phyloP scores from a whole-genome alignment of 53 echinoderm and acorn worm genomes.

The Crossaster papposus region DNA sequence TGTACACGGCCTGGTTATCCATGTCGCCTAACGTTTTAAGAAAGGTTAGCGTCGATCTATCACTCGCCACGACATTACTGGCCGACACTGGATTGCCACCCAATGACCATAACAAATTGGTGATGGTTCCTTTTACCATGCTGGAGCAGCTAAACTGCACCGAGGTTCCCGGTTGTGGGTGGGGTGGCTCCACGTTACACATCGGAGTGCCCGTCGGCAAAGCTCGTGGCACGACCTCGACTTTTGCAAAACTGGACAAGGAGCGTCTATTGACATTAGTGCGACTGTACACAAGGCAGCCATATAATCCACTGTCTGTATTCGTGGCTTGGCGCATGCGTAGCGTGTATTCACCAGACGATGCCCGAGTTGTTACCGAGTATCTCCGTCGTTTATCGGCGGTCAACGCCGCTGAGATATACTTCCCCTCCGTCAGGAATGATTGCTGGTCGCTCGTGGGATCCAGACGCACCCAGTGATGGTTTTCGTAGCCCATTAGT shows the following conservation, averaged over 20 bases:
- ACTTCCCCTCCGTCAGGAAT: constrained; percentile 60
- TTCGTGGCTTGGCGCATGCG: constrained; percentile 44
- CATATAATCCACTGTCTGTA: constrained; percentile 76
- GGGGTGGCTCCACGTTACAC: constrained; percentile 71
- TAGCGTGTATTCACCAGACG: constrained; percentile 37
- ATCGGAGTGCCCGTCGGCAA: constrained; percentile 72
- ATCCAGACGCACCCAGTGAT: constrained; percentile 67
- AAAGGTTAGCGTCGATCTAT: constrained; percentile 62
- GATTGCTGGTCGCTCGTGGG: constrained; percentile 37
- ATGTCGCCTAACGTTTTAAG: constrained; percentile 64
- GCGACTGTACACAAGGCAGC: constrained; percentile 78
- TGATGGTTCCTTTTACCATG: constrained; percentile 45
- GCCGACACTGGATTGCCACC: constrained; percentile 43
- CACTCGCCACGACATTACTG: constrained; percentile 36
- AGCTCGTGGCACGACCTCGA: constrained; percentile 65
- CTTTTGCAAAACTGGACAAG: constrained; percentile 65
- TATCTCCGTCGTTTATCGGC: constrained; percentile 49
- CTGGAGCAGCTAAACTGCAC: constrained; percentile 78
- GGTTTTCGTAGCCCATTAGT: constrained; percentile 48
- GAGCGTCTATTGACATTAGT: constrained; percentile 56
- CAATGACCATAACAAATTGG: constrained; percentile 66
- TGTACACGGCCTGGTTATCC: constrained; percentile 83
- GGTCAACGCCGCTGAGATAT: constrained; percentile 36
- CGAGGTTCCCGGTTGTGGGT: constrained; percentile 77
- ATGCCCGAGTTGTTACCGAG: constrained; percentile 27